Base-by-base conservation (phyloP, 2,113 vertebrate species). In the Brienomyrus brachyistius region DNA sequence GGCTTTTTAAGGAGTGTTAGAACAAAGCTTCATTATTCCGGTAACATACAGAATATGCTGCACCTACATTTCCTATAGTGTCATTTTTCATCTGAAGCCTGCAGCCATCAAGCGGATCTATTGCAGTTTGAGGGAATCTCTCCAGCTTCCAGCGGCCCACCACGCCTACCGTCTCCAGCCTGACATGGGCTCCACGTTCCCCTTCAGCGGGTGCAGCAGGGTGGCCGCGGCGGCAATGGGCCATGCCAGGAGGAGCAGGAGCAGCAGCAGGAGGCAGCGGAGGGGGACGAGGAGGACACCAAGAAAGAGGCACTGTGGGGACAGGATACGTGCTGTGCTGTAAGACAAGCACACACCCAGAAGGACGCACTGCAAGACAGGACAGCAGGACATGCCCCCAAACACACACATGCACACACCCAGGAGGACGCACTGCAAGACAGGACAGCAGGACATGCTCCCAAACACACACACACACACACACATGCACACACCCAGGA, bases 161-260 rank as follows among this genome's bases (percentile, higher is more conserved):
- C 27, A 51, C 82, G 90, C 90, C 96, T 97, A 99, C 98, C 97
- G 96, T 94, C 97, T 98, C 98, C 98, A 99, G 90, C 97, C 97
- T 31, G 91, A 94, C 92, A 99, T 93, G 0, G 98, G 98, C 83
- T 95, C 94, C 91, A 94, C 92, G 0, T 93, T 93, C 91, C 94
- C 95, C 94, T 95, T 97, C 89, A 95, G 93, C 13, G 94, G 95
- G 89, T 92, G 94, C 91, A 90, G 91, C 77, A 94, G 95, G 70
- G 97, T 98, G 91, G 95, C 96, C 48, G 97, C 43, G 21, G 94
- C 91, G 23, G 97, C 95, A 88, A 97, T 94, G 0, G 96, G 95
- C 98, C 98, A 99, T 0, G 96, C 95, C 80, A 97, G 91, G 91
- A 98, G 91, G 51, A 98, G 89, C 87, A 98, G 87, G 21, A 97